A percentile compares a stretch with the other conserved stretches of the same genome.
Conservation (phyloP, 2,888 invertebrate species). For the Steinernema scapterisci region DNA sequence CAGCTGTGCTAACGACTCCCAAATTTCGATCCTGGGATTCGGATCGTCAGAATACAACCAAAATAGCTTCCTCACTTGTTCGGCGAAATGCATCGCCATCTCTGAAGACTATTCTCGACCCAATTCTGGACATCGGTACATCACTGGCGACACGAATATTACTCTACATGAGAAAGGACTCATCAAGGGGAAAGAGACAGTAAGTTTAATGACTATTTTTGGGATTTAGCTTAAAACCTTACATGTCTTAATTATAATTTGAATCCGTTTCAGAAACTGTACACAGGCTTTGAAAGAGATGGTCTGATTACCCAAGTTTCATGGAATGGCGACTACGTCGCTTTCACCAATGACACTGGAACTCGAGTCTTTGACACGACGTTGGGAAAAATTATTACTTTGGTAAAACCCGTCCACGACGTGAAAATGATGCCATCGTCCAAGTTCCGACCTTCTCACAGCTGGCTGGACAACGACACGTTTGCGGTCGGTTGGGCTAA, state of each 20-base stretch:
- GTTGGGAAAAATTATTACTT: constrained; percentile 44
- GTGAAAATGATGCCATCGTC: constrained; percentile 50
- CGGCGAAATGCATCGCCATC: constrained; percentile 55
- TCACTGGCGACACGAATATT: constrained; percentile 57
- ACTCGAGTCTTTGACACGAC: constrained; percentile 62
- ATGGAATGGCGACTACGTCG: constrained; percentile 58
- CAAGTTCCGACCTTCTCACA: constrained; percentile 57
- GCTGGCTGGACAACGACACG: constrained; percentile 54
- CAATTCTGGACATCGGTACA: constrained; percentile 52
- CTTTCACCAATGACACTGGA: constrained; percentile 67
- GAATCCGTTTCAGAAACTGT: constrained; percentile 49
- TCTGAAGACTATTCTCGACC: constrained; percentile 55
- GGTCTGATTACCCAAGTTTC: constrained; percentile 60
- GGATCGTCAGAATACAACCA: constrained; percentile 59
- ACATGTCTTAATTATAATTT: too few relatives aligned
- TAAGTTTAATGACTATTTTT: background rate
- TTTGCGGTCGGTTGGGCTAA: constrained; percentile 66
- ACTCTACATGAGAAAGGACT: constrained; percentile 59
- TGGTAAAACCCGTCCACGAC: constrained; percentile 58
- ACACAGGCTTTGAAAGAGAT: constrained; percentile 61
- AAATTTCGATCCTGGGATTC: constrained; percentile 82
- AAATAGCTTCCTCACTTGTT: constrained; percentile 36
- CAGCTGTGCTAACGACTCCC: constrained; percentile 71
- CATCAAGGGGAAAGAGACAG: background rate
- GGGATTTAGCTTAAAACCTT: too few relatives aligned